These are phyloP conservation scores for Eonycteris spelaea DNA, from an alignment of 2,113 vertebrate species.

Conservation along the genomic window DNA sequence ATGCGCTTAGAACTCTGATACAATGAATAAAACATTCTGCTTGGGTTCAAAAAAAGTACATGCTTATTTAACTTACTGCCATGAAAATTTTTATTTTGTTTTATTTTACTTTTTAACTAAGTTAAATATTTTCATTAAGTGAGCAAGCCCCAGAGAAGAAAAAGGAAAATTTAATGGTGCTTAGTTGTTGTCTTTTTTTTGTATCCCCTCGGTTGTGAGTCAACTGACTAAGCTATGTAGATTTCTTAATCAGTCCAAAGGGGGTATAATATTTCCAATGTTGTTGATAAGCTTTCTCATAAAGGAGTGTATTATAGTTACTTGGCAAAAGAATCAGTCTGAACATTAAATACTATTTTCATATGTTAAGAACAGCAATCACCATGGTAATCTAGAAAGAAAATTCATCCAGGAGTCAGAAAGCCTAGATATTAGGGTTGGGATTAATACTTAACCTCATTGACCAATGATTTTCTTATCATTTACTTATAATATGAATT, in stretches of 20 bases:
- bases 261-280: background rate
- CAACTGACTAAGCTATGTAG: background rate
- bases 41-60: conserved; percentile 40
- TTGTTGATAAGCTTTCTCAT: background rate
- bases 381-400: background rate
- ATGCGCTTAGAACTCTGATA: background rate
- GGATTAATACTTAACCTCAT: background rate
- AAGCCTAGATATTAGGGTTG: background rate
- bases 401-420: background rate
- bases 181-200: background rate
- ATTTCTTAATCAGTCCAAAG: background rate
- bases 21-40: background rate
- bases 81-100: background rate
- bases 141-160: background rate
- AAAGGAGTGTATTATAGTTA: background rate
- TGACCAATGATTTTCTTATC: background rate
- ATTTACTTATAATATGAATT: background rate
- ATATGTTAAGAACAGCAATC: background rate
- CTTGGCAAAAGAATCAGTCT: background rate
- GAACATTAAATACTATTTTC: background rate
- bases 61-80: conserved; percentile 10
- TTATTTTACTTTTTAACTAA: conserved; percentile 36
- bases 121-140: conserved; percentile 8
- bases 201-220: background rate
- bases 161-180: background rate